Percentiles rank a stretch among this genome's conserved stretches.
These are phyloP conservation scores for Manduca sexta DNA, from an alignment of 1,140 invertebrate species.

Conservation along the genomic window DNA sequence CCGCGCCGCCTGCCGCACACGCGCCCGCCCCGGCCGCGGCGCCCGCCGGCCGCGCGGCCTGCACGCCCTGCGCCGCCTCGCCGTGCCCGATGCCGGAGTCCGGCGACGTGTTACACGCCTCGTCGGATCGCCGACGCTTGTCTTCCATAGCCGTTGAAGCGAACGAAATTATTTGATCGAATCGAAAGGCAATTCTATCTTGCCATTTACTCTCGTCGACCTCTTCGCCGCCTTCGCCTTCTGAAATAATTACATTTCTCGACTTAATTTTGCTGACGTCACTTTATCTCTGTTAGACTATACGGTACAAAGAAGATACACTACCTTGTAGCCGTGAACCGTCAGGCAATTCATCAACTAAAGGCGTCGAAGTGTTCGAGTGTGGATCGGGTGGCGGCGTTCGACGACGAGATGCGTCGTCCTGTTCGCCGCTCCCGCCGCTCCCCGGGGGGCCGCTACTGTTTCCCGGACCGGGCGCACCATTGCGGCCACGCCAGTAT, in stretches of 20 bases:
- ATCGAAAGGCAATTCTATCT: slow-evolving; percentile 88
- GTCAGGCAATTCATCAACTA: slow-evolving; percentile 76
- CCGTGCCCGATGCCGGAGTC: slow-evolving; percentile 85
- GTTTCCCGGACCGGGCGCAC: slow-evolving; percentile 41
- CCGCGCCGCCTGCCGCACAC: slow-evolving; percentile 28
- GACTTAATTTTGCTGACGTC: no score
- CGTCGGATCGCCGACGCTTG: slow-evolving; percentile 80
- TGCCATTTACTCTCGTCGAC: slow-evolving; percentile 84
- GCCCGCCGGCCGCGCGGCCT: slow-evolving; percentile 33
- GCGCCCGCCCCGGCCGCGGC: slow-evolving; percentile 66
- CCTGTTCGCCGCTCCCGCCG: slow-evolving; percentile 12
- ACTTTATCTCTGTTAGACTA: no score
- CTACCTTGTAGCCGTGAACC: slow-evolving; percentile 41
- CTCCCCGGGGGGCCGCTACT: slow-evolving; percentile 56
- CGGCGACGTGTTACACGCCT: slow-evolving; percentile 82
- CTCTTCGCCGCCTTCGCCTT: slow-evolving; percentile 74
- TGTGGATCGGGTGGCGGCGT: slow-evolving; percentile 72
- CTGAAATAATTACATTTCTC: slow-evolving; percentile 43
- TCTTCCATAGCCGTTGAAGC: slow-evolving; percentile 89
- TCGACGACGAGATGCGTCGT: slow-evolving; percentile 26
- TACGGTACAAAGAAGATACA: not conserved
- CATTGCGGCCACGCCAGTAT: slow-evolving; percentile 76
- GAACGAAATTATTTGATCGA: slow-evolving; percentile 89
- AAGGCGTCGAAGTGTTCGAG: slow-evolving; percentile 77
- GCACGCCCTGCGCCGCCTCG: slow-evolving; percentile 75